These are phyloP conservation scores for Malurus splendens DNA, from an alignment of 2,797 vertebrate species.

Conservation along the genomic window DNA sequence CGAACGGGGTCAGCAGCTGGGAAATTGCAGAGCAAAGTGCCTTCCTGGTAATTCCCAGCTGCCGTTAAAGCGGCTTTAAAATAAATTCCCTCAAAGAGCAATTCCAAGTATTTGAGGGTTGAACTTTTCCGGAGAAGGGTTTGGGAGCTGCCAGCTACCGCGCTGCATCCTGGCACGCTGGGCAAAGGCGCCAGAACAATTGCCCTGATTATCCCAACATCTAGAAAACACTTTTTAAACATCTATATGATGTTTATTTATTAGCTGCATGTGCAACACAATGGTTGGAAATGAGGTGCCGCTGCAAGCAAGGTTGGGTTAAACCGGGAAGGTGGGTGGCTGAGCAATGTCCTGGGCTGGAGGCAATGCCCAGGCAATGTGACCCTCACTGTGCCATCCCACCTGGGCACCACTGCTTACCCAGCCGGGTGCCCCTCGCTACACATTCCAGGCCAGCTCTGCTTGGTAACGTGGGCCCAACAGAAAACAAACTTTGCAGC, in stretches of 20 bases:
- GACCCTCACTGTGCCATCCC: neutral
- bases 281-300: accelerated
- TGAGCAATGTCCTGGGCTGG: neutral
- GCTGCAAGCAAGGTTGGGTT: neutral
- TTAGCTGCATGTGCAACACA: accelerated
- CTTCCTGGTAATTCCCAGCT: slow-evolving; percentile 65
- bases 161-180: neutral
- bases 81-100: slow-evolving; percentile 60
- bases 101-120: slow-evolving; percentile 65
- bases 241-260: neutral
- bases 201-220: neutral
- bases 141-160: neutral
- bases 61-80: slow-evolving; percentile 57
- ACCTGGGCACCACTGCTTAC: neutral
- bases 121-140: slow-evolving; percentile 50
- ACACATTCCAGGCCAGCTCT: neutral
- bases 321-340: neutral
- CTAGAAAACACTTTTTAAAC: neutral
- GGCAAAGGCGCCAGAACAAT: neutral
- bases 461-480: slow-evolving; percentile 48
- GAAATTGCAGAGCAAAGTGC: slow-evolving; percentile 52
- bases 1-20: slow-evolving; percentile 44
- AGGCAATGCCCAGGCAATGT: neutral
- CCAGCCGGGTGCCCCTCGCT: neutral
- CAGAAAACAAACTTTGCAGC: slow-evolving; percentile 49